phyloP scores from a whole-genome alignment of 2,113 vertebrate species.

The Ascaphus truei region DNA sequence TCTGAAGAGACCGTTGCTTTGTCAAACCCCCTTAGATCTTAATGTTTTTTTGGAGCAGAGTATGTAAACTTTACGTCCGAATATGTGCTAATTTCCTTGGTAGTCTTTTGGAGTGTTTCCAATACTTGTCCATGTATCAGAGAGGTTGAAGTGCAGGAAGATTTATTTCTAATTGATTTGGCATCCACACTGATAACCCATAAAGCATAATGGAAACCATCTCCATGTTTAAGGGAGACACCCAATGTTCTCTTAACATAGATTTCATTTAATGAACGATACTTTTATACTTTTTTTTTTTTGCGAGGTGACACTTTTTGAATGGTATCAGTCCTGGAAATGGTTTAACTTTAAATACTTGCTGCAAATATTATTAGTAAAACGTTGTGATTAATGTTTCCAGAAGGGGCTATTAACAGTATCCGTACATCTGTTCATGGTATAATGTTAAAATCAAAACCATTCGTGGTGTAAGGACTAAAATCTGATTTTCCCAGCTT shows the following conservation, averaged over 20 bases:
- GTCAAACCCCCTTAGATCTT: too few relatives aligned
- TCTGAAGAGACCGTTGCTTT: too few relatives aligned
- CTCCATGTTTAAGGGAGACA: conserved; percentile 2
- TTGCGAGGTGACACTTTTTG: conserved; percentile 46
- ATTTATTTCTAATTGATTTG: conserved; percentile 36
- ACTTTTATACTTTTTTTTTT: too few relatives aligned
- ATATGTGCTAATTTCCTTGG: conserved; percentile 14
- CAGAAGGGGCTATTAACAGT: conserved; percentile 68
- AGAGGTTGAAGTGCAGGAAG: conserved; percentile 19
- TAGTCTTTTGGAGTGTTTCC: conserved; percentile 17
- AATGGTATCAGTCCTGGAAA: conserved; percentile 68
- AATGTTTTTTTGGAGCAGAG: too few relatives aligned
- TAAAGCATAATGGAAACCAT: conserved; percentile 32
- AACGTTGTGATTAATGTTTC: conserved; percentile 69
- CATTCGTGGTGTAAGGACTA: conserved; percentile 50
- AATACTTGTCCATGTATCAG: conserved; percentile 20
- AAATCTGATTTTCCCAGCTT: conserved; percentile 51
- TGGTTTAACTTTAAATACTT: conserved; percentile 67
- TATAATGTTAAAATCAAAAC: conserved; percentile 74
- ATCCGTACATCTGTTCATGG: conserved; percentile 71
- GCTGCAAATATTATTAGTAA: conserved; percentile 70
- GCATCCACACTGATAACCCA: conserved; percentile 25
- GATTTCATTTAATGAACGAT: conserved; percentile 24
- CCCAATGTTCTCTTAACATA: background rate
- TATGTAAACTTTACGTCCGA: background rate